Conservation (phyloP, 2,113 vertebrate species). For the Alethe diademata region DNA sequence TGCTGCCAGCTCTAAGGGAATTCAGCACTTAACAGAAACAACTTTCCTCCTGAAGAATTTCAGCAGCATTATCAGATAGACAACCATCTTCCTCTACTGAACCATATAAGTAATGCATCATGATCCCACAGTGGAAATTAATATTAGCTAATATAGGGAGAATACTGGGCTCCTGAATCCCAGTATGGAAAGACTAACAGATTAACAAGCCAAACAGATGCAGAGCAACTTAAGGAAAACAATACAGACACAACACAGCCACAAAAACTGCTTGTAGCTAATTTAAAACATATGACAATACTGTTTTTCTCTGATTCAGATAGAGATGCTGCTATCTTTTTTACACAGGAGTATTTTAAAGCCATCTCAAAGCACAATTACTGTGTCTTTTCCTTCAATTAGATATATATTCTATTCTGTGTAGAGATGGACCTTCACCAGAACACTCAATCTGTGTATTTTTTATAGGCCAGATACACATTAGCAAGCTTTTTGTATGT, state of each 20-base stretch:
- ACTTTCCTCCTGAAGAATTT: neutral
- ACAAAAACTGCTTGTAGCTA: neutral
- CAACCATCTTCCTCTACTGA: neutral
- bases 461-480: neutral
- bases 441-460: slow-evolving; percentile 33
- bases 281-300: neutral
- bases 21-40: neutral
- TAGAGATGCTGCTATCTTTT: neutral
- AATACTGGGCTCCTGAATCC: neutral
- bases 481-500: neutral
- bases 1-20: neutral
- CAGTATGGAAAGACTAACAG: neutral
- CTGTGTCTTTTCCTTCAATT: neutral
- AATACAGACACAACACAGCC: neutral
- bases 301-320: neutral
- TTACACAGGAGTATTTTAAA: neutral
- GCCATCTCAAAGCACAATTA: neutral
- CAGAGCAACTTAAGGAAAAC: neutral
- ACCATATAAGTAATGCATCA: neutral
- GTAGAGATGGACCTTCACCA: slow-evolving; percentile 48
- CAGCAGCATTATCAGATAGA: neutral
- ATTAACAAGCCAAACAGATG: neutral
- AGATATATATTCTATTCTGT: neutral
- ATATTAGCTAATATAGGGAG: neutral
- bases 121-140: neutral